Base-by-base conservation (phyloP, 2,113 vertebrate species). In the Pavo muticus region DNA sequence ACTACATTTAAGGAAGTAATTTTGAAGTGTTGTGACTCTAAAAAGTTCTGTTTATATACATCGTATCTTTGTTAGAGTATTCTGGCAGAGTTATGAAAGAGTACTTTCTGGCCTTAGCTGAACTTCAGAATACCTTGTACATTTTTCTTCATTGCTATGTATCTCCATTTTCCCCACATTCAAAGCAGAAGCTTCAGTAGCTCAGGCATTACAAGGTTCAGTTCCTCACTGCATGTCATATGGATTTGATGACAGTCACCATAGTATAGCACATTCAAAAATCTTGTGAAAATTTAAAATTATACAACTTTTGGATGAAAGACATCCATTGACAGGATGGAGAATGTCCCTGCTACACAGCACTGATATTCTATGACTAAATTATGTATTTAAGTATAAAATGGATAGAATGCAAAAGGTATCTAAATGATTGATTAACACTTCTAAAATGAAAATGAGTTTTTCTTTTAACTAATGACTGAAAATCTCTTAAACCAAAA, bases 401-500 rank as follows among this genome's bases (percentile, higher is more conserved):
- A 92, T 57, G 39, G 3, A 30, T 19, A 59, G 57, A 69, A 83
- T 84, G 24, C 48, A 81, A 76, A 42, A 8, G 50, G 16, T 73
- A 75, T 44, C 23, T 64, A 48, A 37, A 39, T 56, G 5, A 67
- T 84, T 72, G 69, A 68, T 63, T 84, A 76, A 35, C 4, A 12
- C 44, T 57, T 88, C 52, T 91, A 32, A 48, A 87, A 87, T 57
- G 35, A 60, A 88, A 75, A 75, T 25, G 0, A 44, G 13, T 24
- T 57, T 59, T 83, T 44, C 48, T 70, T 71, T 57, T 48, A 91
- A 72, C 2, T 57, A 68, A 77, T 56, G 23, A 42, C 42, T 82
- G 37, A 70, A 96, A 63, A 65, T 57, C 9, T 93, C 29, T 85
- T 91, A 84, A 81, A 91, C 7, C 10, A 61, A 84, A 45, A 94